phyloP scores from a whole-genome alignment of 2,888 invertebrate genomes.

The Cheilosia pagana region DNA sequence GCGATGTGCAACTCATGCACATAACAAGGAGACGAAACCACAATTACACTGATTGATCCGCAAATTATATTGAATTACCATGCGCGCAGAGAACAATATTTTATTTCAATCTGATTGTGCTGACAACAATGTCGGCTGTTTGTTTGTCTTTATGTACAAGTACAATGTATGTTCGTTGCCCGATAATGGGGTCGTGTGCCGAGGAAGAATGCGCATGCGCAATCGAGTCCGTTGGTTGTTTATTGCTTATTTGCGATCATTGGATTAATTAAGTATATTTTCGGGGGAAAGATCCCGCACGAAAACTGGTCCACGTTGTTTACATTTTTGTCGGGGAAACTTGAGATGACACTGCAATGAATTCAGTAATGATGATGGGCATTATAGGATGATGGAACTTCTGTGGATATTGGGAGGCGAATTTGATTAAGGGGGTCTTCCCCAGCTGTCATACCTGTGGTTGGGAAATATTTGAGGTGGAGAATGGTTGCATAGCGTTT shows the following conservation, averaged over 20 bases:
- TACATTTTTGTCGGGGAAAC: background rate
- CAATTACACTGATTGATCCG: constrained; percentile 74
- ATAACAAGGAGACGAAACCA: constrained; percentile 68
- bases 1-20: constrained; percentile 33
- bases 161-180: constrained; percentile 4
- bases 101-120: constrained; percentile 60
- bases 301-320: constrained; percentile 21
- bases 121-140: constrained; percentile 25
- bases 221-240: constrained; percentile 2
- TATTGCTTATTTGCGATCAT: background rate
- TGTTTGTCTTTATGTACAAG: too few species aligned
- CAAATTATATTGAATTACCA: constrained; percentile 72
- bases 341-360: background rate
- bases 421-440: too few species aligned
- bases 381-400: background rate
- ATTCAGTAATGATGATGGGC: background rate
- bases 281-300: background rate
- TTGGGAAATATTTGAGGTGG: too few species aligned
- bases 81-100: constrained; percentile 33
- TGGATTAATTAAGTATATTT: constrained; percentile 18
- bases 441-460: too few species aligned
- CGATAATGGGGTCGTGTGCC: constrained; percentile 4
- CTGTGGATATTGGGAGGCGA: too few species aligned
- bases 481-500: too few species aligned
- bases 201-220: constrained; percentile 1